A percentile compares a stretch with the other conserved stretches of the same genome.
These are phyloP conservation scores for Cylindroiulus punctatus DNA, from an alignment of 2,888 invertebrate species.

Conservation along the genomic window DNA sequence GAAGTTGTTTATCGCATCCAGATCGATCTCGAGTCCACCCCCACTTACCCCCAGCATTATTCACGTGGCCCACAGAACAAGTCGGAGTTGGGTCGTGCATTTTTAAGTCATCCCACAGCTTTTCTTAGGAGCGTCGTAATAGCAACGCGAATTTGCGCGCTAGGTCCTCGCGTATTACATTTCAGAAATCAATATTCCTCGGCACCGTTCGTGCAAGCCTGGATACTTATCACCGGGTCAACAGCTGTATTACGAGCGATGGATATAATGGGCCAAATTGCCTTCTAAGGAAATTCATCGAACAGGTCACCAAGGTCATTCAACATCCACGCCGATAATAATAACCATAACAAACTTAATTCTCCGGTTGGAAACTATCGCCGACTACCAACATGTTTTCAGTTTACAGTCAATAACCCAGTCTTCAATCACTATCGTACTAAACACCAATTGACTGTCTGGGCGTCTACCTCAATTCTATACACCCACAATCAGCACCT, in stretches of 20 bases:
- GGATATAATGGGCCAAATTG: background rate
- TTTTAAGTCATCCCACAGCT: background rate
- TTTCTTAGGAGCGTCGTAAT: conserved; percentile 7
- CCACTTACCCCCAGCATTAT: background rate
- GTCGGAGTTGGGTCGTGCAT: background rate
- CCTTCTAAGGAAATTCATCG: background rate
- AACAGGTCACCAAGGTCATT: conserved; percentile 2
- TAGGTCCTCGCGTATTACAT: conserved; percentile 17
- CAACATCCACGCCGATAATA: background rate
- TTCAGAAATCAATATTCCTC: conserved; percentile 12
- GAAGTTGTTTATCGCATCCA: background rate
- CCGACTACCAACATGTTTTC: too few species aligned
- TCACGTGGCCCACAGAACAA: background rate
- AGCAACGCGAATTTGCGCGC: background rate
- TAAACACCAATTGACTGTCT: too few species aligned
- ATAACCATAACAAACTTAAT: too few species aligned
- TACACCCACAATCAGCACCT: too few species aligned
- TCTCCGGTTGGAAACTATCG: too few species aligned
- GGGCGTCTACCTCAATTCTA: too few species aligned
- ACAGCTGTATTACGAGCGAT: background rate
- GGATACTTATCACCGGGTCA: conserved; percentile 34
- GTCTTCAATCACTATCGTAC: too few species aligned
- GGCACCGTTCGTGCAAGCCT: background rate
- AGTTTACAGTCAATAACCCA: too few species aligned
- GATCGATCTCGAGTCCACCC: background rate